These are phyloP conservation scores for Apis cerana DNA, from an alignment of 1,140 invertebrate species.

Conservation along the genomic window DNA sequence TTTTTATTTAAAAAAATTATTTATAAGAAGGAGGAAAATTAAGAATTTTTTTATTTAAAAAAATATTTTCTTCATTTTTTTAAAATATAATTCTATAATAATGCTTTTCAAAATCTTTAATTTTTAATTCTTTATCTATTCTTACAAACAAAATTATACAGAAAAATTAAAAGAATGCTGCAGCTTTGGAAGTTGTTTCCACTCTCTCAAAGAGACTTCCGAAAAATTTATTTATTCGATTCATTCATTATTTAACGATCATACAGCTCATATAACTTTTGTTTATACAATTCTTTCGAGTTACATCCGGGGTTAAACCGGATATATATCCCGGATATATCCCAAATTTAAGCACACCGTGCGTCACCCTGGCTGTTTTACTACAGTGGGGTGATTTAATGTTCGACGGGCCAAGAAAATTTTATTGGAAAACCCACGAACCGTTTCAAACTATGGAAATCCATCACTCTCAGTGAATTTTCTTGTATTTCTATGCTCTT, in stretches of 20 bases:
- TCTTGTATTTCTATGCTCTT: slow-evolving; percentile 38
- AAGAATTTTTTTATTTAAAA: too few species aligned
- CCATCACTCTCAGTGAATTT: slow-evolving; percentile 41
- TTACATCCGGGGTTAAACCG: background rate
- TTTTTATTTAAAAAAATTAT: too few species aligned
- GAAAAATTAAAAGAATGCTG: too few species aligned
- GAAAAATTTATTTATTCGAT: background rate
- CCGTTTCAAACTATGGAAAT: slow-evolving; percentile 47
- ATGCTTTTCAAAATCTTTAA: too few species aligned
- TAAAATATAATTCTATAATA: too few species aligned
- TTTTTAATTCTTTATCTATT: too few species aligned
- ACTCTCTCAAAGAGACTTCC: too few species aligned
- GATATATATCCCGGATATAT: slow-evolving; percentile 28
- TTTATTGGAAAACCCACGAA: slow-evolving; percentile 54
- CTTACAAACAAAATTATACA: too few species aligned
- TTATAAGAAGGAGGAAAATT: too few species aligned
- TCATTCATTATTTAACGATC: background rate
- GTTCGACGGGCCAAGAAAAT: slow-evolving; percentile 53
- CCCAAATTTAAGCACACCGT: background rate
- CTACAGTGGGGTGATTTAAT: slow-evolving; percentile 41
- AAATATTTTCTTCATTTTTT: too few species aligned
- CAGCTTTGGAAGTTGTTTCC: too few species aligned
- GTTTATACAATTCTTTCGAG: background rate
- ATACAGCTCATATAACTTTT: background rate
- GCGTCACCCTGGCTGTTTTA: slow-evolving; percentile 20